Percentiles rank a stretch among this genome's conserved stretches.
phyloP scores from a whole-genome alignment of 2,797 vertebrate genomes.

The Neosilurus mollespiculum region DNA sequence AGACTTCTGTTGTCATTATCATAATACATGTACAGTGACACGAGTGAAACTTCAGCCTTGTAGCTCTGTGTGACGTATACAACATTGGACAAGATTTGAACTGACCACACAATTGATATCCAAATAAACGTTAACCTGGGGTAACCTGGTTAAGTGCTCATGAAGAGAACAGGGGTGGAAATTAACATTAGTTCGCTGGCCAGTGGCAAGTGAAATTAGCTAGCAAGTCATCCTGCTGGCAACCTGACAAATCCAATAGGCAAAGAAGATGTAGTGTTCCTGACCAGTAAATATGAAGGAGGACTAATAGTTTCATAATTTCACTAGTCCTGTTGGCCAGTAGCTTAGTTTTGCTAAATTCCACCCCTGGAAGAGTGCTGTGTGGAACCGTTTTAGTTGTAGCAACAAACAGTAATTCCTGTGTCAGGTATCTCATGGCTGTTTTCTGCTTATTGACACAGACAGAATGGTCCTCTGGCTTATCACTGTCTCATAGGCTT shows the following conservation, averaged over 20 bases:
- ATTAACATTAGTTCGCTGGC: too few species aligned
- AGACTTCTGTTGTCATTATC: slow-evolving; percentile 2
- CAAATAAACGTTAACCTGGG: neutral
- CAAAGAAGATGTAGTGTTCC: too few species aligned
- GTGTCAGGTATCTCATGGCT: neutral
- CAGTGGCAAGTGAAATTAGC: too few species aligned
- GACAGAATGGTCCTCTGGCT: neutral
- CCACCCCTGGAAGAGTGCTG: neutral
- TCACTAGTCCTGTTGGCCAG: too few species aligned
- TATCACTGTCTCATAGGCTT: neutral
- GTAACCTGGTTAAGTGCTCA: neutral
- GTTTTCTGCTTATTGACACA: slow-evolving; percentile 16
- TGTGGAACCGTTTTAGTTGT: neutral
- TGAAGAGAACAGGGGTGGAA: neutral
- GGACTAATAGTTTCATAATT: too few species aligned
- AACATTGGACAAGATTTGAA: neutral
- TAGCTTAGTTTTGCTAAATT: too few species aligned
- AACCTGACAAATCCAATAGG: too few species aligned
- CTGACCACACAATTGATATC: neutral
- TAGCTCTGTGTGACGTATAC: neutral
- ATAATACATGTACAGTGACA: neutral
- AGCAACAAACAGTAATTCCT: slow-evolving; percentile 1
- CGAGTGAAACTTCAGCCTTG: neutral
- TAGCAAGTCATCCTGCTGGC: too few species aligned
- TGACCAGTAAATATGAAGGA: too few species aligned